phyloP scores from a whole-genome alignment of 92 coral and sea anemone species.

The Hydrozoanthus gracilis region DNA sequence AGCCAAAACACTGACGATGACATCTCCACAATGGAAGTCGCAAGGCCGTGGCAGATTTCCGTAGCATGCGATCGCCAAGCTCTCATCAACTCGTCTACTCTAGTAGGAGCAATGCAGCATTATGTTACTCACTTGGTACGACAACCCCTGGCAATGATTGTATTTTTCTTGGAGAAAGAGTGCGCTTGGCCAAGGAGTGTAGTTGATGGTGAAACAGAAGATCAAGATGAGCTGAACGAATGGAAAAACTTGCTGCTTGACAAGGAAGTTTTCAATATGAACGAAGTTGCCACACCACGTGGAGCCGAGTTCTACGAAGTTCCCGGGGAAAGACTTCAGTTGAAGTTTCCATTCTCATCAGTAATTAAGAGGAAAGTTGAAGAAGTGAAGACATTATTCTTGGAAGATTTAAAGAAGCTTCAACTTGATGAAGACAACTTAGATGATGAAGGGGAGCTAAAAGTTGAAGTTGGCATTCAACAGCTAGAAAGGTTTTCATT shows the following conservation, averaged over 20 bases:
- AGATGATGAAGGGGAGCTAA: conserved; percentile 72
- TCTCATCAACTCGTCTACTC: conserved; percentile 83
- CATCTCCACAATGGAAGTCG: not conserved
- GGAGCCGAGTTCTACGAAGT: conserved; percentile 84
- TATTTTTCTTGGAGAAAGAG: conserved; percentile 89
- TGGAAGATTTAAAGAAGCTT: conserved; percentile 74
- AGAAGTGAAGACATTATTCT: conserved; percentile 66
- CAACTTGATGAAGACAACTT: conserved; percentile 69
- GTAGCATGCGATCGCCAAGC: conserved; percentile 90
- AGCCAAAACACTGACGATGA: conserved; percentile 20
- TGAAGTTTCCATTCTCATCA: conserved; percentile 75
- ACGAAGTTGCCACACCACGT: conserved; percentile 77
- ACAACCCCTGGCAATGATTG: conserved; percentile 78
- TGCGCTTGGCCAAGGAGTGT: conserved; percentile 78
- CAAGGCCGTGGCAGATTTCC: conserved; percentile 75
- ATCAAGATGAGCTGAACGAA: conserved; percentile 53
- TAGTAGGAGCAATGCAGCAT: conserved; percentile 86
- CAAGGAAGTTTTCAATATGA: conserved; percentile 60
- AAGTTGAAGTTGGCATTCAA: conserved; percentile 34
- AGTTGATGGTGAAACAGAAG: conserved; percentile 3
- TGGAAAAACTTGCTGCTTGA: conserved; percentile 66
- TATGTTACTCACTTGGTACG: conserved; percentile 79
- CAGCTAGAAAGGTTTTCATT: conserved; percentile 63
- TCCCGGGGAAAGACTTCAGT: conserved; percentile 53
- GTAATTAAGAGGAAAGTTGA: conserved; percentile 78